Evolutionary conservation across 1,140 invertebrate genomes (phyloP), one percentile per base, ranked within the genome.

Genomic region (Palaemon carinicauda): DNA sequence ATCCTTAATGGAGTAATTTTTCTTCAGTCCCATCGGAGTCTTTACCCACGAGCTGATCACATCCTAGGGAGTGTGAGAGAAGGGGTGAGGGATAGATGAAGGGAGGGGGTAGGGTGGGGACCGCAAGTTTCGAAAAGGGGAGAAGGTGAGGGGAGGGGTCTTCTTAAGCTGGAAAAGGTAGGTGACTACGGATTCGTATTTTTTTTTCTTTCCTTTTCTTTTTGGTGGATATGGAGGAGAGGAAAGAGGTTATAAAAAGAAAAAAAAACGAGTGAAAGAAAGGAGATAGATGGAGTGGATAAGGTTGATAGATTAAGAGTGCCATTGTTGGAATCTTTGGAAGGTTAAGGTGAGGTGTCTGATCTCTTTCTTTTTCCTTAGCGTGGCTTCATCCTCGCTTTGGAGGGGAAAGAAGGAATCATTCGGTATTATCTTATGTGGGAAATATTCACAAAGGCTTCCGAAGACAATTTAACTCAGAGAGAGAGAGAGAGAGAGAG

Each of bases 1-100:
- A 77, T 78, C 73, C 74, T 84, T 84, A 84, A 84, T 84, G 82
- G 82, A 65, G 51, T 84, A 50, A 84, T 84, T 84, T 84, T 84
- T 84, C 82, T 84, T 52, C 31, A 78, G 82, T 84, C 82, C 82
- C 82, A 53, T 50, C 21, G 74, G 82, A 77, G 82, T 74, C 82
- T 84, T 84, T 84, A 84, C 75, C 69, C 75, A 79, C 83, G 78
- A 74, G 56, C 60, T 85, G 83, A 79, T 79, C 74, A 85, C 83
- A 54, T 69, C 74, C 75, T 33, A 15, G 73, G 71, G 71, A 77
- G 71, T 60, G 24, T 7, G 27, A 52, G 71, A 75, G 52, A 56
- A 51, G 19, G 69, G 7, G 51, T 21, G 69, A 74, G 51, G 19
- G 1, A 29, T 19, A 10, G 77, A 53, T 1, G 29, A 12, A 31